Evolutionary conservation across 2,113 vertebrate genomes (phyloP).

Genomic region (Spea bombifrons): DNA sequence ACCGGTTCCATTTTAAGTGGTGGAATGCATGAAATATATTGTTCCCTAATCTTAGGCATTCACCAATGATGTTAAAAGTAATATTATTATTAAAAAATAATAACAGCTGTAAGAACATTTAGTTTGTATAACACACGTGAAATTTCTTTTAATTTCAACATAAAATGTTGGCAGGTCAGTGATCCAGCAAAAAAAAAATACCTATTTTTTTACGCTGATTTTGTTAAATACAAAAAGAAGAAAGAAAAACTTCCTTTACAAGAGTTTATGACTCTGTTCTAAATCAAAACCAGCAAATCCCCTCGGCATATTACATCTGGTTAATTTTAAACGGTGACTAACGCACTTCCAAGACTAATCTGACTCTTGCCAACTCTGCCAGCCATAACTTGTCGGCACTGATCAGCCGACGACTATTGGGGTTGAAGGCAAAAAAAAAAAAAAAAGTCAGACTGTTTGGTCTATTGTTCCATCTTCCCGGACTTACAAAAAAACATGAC

Average conservation of each 20-base stretch:
- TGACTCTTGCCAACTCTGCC: slow-evolving; percentile 44
- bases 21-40: too few relatives aligned
- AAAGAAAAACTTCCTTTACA: slow-evolving; percentile 1
- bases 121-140: too few relatives aligned
- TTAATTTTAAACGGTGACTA: slow-evolving; percentile 45
- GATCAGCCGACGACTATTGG: slow-evolving; percentile 37
- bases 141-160: neutral
- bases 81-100: too few relatives aligned
- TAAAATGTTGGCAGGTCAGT: neutral
- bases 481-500: slow-evolving; percentile 35
- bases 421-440: slow-evolving; percentile 2
- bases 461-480: slow-evolving; percentile 45
- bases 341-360: slow-evolving; percentile 40
- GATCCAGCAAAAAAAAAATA: neutral
- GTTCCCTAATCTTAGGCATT: too few relatives aligned
- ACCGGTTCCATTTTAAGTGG: too few relatives aligned
- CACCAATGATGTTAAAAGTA: too few relatives aligned
- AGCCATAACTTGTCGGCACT: slow-evolving; percentile 35
- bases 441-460: slow-evolving; percentile 39
- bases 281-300: slow-evolving; percentile 29
- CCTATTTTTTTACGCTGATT: neutral
- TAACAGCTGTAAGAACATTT: too few relatives aligned
- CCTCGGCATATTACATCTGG: accelerated
- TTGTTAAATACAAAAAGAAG: slow-evolving; percentile 28
- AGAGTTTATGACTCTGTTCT: slow-evolving; percentile 31